phyloP scores from a whole-genome alignment of 2,797 vertebrate genomes.

The Ceryle rudis region DNA sequence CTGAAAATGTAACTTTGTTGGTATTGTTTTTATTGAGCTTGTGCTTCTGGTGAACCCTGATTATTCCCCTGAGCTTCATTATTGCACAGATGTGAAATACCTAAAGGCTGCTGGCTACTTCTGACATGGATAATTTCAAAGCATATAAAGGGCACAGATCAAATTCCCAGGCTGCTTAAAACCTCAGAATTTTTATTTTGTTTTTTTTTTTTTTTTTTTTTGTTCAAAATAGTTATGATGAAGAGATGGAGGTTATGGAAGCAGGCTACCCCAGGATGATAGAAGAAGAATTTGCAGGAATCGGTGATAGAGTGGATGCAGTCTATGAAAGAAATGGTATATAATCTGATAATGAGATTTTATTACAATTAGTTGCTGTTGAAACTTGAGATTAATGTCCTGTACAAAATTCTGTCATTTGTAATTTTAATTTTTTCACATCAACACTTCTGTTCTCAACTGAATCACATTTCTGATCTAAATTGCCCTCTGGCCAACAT shows the following conservation, averaged over 20 bases:
- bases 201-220: not conserved
- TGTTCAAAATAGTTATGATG: slow-evolving; percentile 85
- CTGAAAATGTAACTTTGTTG: not conserved
- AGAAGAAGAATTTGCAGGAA: slow-evolving; percentile 89
- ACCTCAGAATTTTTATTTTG: not conserved
- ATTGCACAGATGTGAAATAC: not conserved
- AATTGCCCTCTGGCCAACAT: not conserved
- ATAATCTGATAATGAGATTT: not conserved
- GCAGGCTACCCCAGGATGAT: slow-evolving; percentile 85
- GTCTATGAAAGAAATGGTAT: slow-evolving; percentile 88
- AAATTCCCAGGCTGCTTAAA: not conserved
- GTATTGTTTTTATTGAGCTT: not conserved
- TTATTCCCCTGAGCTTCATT: not conserved
- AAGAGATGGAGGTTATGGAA: slow-evolving; percentile 85
- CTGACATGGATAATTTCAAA: not conserved
- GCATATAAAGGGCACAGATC: not conserved
- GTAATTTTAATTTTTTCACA: not conserved
- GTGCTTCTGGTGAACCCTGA: not conserved
- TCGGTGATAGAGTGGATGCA: slow-evolving; percentile 91
- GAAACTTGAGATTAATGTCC: not conserved
- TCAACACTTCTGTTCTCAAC: not conserved
- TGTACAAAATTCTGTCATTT: not conserved
- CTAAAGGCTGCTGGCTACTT: not conserved
- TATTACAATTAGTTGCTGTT: not conserved
- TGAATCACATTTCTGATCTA: not conserved